Percentiles rank a stretch among this genome's conserved stretches.
These are phyloP conservation scores for Morone chrysops DNA, from an alignment of 2,113 vertebrate species.

Conservation along the genomic window DNA sequence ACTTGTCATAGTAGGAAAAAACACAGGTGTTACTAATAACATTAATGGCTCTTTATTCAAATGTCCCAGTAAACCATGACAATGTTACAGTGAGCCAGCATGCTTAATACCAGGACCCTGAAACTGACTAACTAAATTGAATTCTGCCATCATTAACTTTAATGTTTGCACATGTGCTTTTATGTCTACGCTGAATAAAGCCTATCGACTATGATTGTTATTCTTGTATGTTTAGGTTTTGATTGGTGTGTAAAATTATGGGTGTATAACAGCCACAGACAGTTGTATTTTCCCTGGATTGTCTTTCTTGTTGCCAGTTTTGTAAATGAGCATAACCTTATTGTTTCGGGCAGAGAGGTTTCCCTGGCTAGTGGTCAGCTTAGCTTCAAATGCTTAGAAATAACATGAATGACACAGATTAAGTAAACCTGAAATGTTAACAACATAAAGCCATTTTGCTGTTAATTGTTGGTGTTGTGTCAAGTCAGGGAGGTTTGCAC, in stretches of 20 bases:
- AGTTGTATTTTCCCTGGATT: background rate
- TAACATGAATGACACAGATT: constrained; percentile 5
- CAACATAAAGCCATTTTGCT: constrained; percentile 21
- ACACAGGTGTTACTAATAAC: background rate
- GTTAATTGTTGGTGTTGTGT: constrained; percentile 7
- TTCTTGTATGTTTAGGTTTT: background rate
- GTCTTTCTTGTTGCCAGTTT: background rate
- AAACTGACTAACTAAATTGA: background rate
- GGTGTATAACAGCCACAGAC: background rate
- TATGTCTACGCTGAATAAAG: background rate
- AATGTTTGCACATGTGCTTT: background rate
- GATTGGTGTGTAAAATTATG: background rate
- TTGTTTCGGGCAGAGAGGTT: background rate
- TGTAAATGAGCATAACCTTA: background rate
- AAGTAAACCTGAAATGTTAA: constrained; percentile 9
- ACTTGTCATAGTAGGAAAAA: background rate
- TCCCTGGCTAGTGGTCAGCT: background rate
- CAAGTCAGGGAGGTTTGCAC: constrained; percentile 16
- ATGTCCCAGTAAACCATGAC: background rate
- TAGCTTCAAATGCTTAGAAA: constrained; percentile 4
- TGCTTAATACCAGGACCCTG: background rate
- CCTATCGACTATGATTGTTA: background rate
- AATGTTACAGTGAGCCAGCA: background rate
- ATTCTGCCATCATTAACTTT: background rate
- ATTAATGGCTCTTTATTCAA: background rate